Percentiles rank a stretch among this genome's conserved stretches.
Conservation (phyloP, 1,140 invertebrate species). For the Drosophila kepulauana region DNA sequence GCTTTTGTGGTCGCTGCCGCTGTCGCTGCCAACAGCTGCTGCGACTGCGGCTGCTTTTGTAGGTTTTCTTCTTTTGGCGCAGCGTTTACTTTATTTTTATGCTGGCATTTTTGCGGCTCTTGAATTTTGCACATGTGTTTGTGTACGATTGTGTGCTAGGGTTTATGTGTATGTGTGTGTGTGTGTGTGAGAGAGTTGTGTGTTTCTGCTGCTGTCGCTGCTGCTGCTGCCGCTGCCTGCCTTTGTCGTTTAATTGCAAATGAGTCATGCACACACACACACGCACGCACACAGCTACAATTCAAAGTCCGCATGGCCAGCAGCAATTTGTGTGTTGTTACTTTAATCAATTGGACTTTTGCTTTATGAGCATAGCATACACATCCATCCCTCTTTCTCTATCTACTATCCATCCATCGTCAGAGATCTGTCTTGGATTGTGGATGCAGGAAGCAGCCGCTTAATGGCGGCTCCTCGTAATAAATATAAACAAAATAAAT, state of each 20-base stretch:
- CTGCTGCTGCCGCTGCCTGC: slow-evolving; percentile 39
- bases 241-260: slow-evolving; percentile 79
- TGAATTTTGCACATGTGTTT: slow-evolving; percentile 48
- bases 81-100: slow-evolving; percentile 77
- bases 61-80: slow-evolving; percentile 55
- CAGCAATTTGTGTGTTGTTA: slow-evolving; percentile 34
- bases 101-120: slow-evolving; percentile 80
- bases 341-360: slow-evolving; percentile 71
- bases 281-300: slow-evolving; percentile 37
- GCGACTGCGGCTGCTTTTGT: slow-evolving; percentile 49
- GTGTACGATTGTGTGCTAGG: not conserved
- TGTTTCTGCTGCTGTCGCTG: slow-evolving; percentile 44
- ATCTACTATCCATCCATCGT: slow-evolving; percentile 9
- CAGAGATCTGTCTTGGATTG: slow-evolving; percentile 3
- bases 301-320: slow-evolving; percentile 72
- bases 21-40: slow-evolving; percentile 43
- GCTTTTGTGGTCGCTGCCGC: slow-evolving; percentile 66
- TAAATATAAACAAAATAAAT: slow-evolving; percentile 63
- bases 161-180: slow-evolving; percentile 3
- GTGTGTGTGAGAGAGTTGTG: slow-evolving; percentile 17
- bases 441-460: slow-evolving; percentile 59
- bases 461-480: slow-evolving; percentile 44
- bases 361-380: slow-evolving; percentile 35
- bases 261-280: slow-evolving; percentile 73
- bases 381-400: not conserved